These are phyloP conservation scores for Gavialis gangeticus DNA, from an alignment of 2,113 vertebrate species.

Conservation along the genomic window DNA sequence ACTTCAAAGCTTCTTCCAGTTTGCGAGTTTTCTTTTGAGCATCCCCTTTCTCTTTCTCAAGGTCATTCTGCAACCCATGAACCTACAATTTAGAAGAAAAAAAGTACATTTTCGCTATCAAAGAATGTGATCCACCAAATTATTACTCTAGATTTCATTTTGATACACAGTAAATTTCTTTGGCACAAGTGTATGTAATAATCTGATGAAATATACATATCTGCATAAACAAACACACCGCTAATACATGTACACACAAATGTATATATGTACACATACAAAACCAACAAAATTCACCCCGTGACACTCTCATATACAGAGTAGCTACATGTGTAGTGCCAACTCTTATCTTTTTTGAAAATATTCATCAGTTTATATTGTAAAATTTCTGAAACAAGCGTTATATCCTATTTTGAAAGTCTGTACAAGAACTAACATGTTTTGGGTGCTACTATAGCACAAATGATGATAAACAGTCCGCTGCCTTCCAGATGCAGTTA, in stretches of 20 bases:
- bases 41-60: constrained; percentile 76
- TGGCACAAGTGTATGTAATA: background rate
- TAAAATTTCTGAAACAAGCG: background rate
- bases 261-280: too few relatives aligned
- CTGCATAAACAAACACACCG: background rate
- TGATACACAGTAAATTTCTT: background rate
- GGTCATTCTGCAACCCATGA: constrained; percentile 67
- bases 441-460: background rate
- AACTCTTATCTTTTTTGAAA: too few relatives aligned
- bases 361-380: background rate
- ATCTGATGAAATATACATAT: background rate
- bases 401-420: background rate
- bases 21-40: constrained; percentile 73
- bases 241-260: too few relatives aligned
- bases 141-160: background rate
- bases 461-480: background rate
- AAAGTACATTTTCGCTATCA: background rate
- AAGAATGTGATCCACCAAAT: background rate
- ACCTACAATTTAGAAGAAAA: constrained; percentile 67
- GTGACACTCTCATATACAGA: background rate
- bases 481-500: background rate
- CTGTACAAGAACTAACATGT: background rate
- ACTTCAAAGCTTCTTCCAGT: constrained; percentile 78
- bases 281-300: background rate
- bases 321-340: background rate